phyloP scores from a whole-genome alignment of 2,888 invertebrate species.

The Seira musarum region DNA sequence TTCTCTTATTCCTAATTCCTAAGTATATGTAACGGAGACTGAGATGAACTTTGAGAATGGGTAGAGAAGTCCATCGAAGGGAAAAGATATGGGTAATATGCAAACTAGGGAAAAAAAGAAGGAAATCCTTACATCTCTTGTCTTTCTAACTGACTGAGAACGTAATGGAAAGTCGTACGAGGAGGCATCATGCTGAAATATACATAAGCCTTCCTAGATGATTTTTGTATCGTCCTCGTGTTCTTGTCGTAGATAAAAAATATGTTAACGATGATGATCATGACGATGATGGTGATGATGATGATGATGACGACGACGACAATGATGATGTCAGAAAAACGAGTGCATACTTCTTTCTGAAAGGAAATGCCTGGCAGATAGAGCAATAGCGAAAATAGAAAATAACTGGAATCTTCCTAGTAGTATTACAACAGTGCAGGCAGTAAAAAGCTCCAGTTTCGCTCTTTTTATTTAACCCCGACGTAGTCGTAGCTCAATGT shows the following conservation, averaged over 20 bases:
- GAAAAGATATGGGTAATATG: constrained; percentile 36
- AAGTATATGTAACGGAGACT: not conserved
- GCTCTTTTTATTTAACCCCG: not conserved
- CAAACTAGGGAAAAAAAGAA: constrained; percentile 30
- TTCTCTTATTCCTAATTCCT: not conserved
- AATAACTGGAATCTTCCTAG: constrained; percentile 1
- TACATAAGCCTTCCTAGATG: constrained; percentile 50
- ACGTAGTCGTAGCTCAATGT: not conserved
- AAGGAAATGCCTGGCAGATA: constrained; percentile 22
- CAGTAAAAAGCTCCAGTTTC: constrained; percentile 7
- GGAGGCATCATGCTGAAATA: constrained; percentile 49
- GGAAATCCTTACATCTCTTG: not conserved
- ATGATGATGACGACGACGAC: constrained; percentile 29
- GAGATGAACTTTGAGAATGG: constrained; percentile 14
- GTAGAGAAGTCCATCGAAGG: constrained; percentile 26
- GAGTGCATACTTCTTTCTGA: constrained; percentile 16
- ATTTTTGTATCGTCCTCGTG: constrained; percentile 33
- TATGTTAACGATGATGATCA: constrained; percentile 41
- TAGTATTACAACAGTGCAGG: constrained; percentile 10
- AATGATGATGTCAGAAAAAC: constrained; percentile 42
- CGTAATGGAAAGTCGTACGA: constrained; percentile 23
- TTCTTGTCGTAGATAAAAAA: not conserved
- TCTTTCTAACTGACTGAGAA: not conserved
- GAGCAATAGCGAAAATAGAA: constrained; percentile 36
- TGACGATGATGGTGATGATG: constrained; percentile 47